Conservation (phyloP, 2,797 vertebrate genomes). For the Periparus ater region DNA sequence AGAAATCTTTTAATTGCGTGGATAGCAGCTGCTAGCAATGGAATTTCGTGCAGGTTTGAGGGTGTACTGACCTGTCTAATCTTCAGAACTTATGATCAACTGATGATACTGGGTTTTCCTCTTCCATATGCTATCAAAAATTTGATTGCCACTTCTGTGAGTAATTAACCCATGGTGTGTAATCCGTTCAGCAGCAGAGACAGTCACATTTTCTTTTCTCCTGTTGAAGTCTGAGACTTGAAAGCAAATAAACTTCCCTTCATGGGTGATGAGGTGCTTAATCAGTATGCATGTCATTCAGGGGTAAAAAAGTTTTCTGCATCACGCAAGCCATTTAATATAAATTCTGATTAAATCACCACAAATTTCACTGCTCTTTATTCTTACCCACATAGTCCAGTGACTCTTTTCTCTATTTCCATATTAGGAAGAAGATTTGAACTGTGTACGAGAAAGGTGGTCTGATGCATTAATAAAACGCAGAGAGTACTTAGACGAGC, state of each 20-base stretch:
- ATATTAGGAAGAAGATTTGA: slow-evolving; percentile 94
- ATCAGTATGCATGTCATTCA: slow-evolving; percentile 35
- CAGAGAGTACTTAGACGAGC: slow-evolving; percentile 94
- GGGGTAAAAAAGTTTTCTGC: slow-evolving; percentile 10
- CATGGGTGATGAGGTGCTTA: slow-evolving; percentile 22
- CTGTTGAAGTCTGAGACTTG: slow-evolving; percentile 1
- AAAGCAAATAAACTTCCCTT: slow-evolving; percentile 39
- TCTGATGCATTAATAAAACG: slow-evolving; percentile 96
- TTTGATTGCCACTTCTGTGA: slow-evolving; percentile 34
- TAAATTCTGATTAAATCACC: slow-evolving; percentile 33
- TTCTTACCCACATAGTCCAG: neutral
- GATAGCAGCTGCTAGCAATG: slow-evolving; percentile 15
- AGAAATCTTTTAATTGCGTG: slow-evolving; percentile 50
- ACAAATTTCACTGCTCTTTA: neutral
- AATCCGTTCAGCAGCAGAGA: slow-evolving; percentile 5
- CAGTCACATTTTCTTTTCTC: slow-evolving; percentile 56
- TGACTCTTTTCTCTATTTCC: slow-evolving; percentile 3
- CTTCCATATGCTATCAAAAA: neutral
- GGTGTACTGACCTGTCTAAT: slow-evolving; percentile 34
- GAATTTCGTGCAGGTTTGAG: slow-evolving; percentile 49
- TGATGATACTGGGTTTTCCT: slow-evolving; percentile 13
- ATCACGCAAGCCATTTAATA: slow-evolving; percentile 49
- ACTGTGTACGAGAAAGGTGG: slow-evolving; percentile 93
- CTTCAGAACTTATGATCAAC: neutral
- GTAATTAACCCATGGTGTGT: neutral